A percentile compares a stretch with the other conserved stretches of the same genome.
Conservation (phyloP, 2,888 invertebrate species). For the Calephelis perditalis region DNA sequence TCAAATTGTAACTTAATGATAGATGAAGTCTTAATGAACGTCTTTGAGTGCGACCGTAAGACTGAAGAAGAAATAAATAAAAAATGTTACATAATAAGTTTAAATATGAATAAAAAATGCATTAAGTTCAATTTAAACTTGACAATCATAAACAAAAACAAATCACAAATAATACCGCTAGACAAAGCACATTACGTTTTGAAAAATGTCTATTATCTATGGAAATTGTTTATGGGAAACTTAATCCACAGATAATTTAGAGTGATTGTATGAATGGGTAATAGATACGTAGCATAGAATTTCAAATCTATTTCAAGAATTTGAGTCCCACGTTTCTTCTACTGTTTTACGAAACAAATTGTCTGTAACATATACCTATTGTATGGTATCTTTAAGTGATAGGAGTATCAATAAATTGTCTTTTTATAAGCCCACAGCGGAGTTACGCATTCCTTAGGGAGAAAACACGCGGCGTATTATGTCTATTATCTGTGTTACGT, state of each 20-base stretch:
- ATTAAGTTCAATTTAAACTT: no score
- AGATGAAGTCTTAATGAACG: no score
- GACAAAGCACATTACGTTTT: no score
- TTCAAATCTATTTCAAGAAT: constrained; percentile 4
- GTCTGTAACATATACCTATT: constrained; percentile 4
- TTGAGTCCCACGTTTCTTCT: constrained; percentile 6
- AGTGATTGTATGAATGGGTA: constrained; percentile 2
- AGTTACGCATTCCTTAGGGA: not conserved
- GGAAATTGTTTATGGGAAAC: constrained; percentile 9
- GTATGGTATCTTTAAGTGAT: constrained; percentile 1
- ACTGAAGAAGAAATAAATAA: no score
- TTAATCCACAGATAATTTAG: constrained; percentile 9
- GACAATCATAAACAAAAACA: no score
- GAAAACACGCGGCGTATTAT: not conserved
- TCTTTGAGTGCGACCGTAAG: no score
- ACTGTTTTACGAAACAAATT: constrained; percentile 5
- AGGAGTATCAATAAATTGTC: constrained; percentile 8
- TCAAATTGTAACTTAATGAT: no score
- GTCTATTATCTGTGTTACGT: no score
- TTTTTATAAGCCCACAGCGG: not conserved
- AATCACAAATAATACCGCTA: no score
- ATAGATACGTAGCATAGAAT: constrained; percentile 6
- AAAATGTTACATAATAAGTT: no score
- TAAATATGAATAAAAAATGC: no score
- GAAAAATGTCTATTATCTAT: constrained; percentile 7